Evolutionary conservation across 2,797 vertebrate genomes (phyloP).

Genomic region (Lepus townsendii): DNA sequence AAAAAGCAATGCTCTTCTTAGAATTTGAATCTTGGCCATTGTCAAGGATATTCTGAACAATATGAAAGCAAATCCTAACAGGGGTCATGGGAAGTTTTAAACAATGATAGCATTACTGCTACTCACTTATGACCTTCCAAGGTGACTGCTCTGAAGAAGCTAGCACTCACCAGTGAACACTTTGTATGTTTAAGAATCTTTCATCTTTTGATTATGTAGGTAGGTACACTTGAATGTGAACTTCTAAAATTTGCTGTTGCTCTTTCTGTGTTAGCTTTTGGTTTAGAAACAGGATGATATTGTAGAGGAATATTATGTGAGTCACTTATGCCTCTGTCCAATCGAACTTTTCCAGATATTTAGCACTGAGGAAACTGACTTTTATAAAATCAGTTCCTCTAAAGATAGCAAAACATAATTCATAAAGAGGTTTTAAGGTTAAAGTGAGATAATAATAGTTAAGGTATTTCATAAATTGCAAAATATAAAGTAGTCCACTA

Average conservation of each 20-base stretch:
- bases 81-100: background rate
- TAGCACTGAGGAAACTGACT: background rate
- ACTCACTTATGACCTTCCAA: background rate
- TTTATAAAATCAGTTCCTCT: constrained; percentile 15
- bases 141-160: background rate
- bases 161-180: background rate
- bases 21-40: background rate
- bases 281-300: background rate
- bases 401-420: constrained; percentile 13
- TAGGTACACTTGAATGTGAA: background rate
- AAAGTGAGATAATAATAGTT: constrained; percentile 1
- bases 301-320: background rate
- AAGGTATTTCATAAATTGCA: background rate
- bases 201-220: background rate
- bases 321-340: background rate
- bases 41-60: background rate
- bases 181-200: constrained; percentile 46
- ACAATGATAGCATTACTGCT: background rate
- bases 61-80: background rate
- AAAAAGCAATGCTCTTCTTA: background rate
- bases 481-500: constrained; percentile 20
- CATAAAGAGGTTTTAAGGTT: background rate
- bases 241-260: background rate
- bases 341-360: background rate
- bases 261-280: background rate